Evolutionary conservation across 2,797 vertebrate genomes (phyloP), one percentile per base, ranked within the genome.

Genomic region (Carduelis carduelis): DNA sequence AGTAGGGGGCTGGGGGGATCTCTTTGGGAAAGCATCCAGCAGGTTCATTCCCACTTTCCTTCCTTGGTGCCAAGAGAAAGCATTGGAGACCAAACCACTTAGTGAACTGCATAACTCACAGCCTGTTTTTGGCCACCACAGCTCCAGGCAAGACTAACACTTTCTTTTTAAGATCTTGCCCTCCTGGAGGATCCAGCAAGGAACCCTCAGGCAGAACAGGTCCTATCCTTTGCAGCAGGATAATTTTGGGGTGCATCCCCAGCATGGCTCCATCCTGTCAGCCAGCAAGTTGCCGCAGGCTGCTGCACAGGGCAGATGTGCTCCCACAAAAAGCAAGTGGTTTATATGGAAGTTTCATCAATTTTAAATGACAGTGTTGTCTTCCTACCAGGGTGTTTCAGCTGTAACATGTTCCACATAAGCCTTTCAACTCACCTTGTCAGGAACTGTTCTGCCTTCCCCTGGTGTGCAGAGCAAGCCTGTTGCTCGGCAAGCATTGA

Each of bases 341-440:
- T 66, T 95, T 88, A 41, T 93, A 22, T 44, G 76, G 84, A 95
- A 86, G 60, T 95, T 93, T 79, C 80, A 87, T 94, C 80, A 88
- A 87, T 95, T 96, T 93, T 95, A 93, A 94, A 90, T 95, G 92
- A 70, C 90, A 95, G 70, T 23, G 86, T 79, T 95, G 75, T 78
- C 74, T 86, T 84, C 83, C 63, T 92, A 32, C 43, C 2, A 5
- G 55, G 80, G 91, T 86, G 74, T 82, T 96, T 94, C 78, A 93
- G 85, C 76, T 93, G 66, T 49, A 89, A 63, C 79, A 9, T 56
- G 88, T 11, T n/a, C 69, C 70, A 64, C 85, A 70, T 56, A 83
- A 91, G 41, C 72, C 87, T 96, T 96, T 95, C 82, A 96, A 69
- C 52, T 94, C 8, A 3, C 69, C 57, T 72, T 72, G 44, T 92